Evolutionary conservation across 2,888 invertebrate genomes (phyloP).

Genomic region (Syrphus vitripennis): DNA sequence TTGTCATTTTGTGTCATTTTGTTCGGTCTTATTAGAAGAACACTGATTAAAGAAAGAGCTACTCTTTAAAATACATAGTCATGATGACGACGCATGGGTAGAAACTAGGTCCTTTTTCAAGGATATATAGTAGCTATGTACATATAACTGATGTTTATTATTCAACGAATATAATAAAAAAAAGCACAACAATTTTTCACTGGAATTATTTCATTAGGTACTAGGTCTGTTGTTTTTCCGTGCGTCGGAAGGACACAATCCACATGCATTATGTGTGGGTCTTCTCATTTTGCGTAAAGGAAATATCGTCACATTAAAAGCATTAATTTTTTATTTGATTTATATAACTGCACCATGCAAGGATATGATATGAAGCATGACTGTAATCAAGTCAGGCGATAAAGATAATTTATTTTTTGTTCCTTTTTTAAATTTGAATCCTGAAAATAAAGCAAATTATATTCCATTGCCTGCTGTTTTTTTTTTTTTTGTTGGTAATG

Average conservation of each 20-base stretch:
- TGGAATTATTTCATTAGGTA: neutral
- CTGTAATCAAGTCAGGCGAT: no score
- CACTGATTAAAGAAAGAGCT: neutral
- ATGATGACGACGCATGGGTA: neutral
- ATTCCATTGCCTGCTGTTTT: neutral
- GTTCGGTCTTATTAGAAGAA: neutral
- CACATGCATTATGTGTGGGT: neutral
- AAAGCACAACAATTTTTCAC: neutral
- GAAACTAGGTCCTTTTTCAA: constrained; percentile 20
- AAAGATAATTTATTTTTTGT: no score
- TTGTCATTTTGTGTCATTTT: neutral
- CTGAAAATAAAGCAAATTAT: neutral
- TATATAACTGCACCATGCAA: neutral
- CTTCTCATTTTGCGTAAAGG: neutral
- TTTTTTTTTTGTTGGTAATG: neutral
- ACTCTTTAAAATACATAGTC: neutral
- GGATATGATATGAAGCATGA: no score
- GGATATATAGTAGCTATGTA: no score
- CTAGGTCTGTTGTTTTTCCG: neutral
- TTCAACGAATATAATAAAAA: neutral
- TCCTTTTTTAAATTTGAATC: constrained; percentile 8
- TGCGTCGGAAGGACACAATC: neutral
- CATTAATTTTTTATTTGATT: neutral
- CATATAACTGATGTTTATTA: constrained; percentile 7
- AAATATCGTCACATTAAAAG: neutral